These are phyloP conservation scores for Nomada fucata DNA, from an alignment of 2,888 invertebrate species.

Conservation along the genomic window DNA sequence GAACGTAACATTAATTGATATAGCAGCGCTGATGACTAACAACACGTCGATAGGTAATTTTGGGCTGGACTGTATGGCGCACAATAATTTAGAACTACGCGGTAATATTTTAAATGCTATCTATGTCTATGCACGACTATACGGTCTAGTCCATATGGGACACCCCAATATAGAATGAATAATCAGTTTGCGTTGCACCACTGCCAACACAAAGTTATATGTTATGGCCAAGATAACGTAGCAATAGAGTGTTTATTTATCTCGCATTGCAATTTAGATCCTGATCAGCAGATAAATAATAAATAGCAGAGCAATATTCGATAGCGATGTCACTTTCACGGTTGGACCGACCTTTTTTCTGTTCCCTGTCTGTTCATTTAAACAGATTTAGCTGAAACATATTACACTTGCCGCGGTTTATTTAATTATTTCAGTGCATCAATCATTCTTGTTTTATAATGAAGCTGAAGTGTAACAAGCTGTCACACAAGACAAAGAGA, in stretches of 20 bases:
- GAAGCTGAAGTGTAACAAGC: no score
- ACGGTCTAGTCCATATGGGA: slow-evolving; percentile 32
- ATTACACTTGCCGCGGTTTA: neutral
- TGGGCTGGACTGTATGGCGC: slow-evolving; percentile 22
- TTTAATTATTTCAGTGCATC: neutral
- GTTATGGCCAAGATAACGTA: slow-evolving; percentile 50
- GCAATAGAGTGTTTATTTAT: slow-evolving; percentile 50
- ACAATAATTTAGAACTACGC: slow-evolving; percentile 39
- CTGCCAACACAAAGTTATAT: slow-evolving; percentile 30
- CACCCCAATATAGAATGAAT: slow-evolving; percentile 52
- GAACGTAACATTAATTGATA: slow-evolving; percentile 13
- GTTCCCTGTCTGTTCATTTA: neutral
- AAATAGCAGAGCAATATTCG: slow-evolving; percentile 17
- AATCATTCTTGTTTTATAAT: neutral
- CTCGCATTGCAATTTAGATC: slow-evolving; percentile 39
- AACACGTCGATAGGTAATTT: slow-evolving; percentile 35
- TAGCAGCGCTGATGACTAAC: slow-evolving; percentile 29
- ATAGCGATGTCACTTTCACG: slow-evolving; percentile 11
- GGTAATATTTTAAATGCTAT: slow-evolving; percentile 48
- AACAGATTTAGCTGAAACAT: neutral
- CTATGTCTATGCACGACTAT: slow-evolving; percentile 22
- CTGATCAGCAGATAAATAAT: slow-evolving; percentile 44
- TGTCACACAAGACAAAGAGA: no score
- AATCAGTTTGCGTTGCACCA: slow-evolving; percentile 36
- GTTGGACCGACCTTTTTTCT: neutral